These are phyloP conservation scores for Ophthalmolycus amberensis DNA, from an alignment of 2,113 vertebrate genomes.

Conservation along the genomic window DNA sequence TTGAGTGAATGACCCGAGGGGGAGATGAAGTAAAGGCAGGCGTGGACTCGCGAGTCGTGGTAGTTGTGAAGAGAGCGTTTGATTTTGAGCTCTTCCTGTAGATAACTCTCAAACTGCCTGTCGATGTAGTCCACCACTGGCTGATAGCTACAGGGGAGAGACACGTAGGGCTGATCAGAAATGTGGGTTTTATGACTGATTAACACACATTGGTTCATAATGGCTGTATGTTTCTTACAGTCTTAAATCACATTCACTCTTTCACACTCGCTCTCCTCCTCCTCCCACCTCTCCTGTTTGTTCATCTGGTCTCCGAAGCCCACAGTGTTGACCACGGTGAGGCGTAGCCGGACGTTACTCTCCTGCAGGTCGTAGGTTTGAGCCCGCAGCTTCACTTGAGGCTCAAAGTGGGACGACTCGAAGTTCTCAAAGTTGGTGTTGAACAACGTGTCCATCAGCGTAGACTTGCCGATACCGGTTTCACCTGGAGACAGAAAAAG, in stretches of 20 bases:
- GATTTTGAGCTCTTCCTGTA: conserved; percentile 95
- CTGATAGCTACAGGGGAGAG: conserved; percentile 86
- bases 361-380: conserved; percentile 92
- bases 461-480: conserved; percentile 95
- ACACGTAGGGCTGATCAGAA: conserved; percentile 23
- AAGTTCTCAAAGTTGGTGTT: conserved; percentile 92
- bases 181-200: neutral
- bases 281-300: conserved; percentile 89
- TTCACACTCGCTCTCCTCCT: neutral
- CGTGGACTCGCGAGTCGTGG: conserved; percentile 93
- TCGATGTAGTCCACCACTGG: conserved; percentile 95
- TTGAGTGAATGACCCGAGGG: conserved; percentile 94
- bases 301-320: conserved; percentile 97
- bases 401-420: conserved; percentile 91
- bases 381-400: conserved; percentile 88
- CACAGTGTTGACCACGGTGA: conserved; percentile 92
- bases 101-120: conserved; percentile 94
- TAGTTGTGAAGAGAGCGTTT: conserved; percentile 92
- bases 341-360: conserved; percentile 89
- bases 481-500: conserved; percentile 83
- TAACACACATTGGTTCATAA: neutral
- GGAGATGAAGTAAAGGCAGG: conserved; percentile 94
- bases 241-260: neutral
- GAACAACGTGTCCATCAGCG: conserved; percentile 93
- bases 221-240: neutral